Evolutionary conservation across 1,140 invertebrate species (phyloP).

Genomic region (Drosophila hydei): DNA sequence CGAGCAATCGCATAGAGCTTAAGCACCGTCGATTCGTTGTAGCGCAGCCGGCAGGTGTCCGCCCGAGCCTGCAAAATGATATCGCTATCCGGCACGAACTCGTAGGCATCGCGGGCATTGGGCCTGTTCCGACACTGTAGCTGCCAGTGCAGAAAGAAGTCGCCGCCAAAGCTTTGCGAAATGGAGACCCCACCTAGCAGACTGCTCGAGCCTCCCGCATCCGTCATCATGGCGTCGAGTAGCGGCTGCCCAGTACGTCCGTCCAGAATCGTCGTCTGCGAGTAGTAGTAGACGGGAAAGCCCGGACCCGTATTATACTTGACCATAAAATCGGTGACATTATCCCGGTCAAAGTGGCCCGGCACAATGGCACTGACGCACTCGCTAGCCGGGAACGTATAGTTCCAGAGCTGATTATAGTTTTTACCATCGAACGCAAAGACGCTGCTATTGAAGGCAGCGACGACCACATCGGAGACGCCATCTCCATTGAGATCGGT

Average conservation of each 20-base stretch:
- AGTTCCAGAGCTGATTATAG: conserved; percentile 89
- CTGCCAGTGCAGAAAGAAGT: conserved; percentile 83
- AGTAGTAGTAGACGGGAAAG: conserved; percentile 91
- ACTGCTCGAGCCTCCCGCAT: conserved; percentile 88
- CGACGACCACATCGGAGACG: conserved; percentile 89
- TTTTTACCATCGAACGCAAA: conserved; percentile 89
- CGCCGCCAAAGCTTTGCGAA: conserved; percentile 81
- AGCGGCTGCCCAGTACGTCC: conserved; percentile 88
- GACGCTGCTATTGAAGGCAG: conserved; percentile 90
- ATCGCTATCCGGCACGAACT: conserved; percentile 87
- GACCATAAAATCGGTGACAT: conserved; percentile 92
- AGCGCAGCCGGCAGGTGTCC: conserved; percentile 90
- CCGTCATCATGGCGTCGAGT: conserved; percentile 87
- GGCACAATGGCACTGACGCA: conserved; percentile 90
- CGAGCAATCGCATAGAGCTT: conserved; percentile 89
- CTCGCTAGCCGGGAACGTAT: conserved; percentile 87
- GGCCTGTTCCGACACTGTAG: conserved; percentile 75
- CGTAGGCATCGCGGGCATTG: conserved; percentile 88
- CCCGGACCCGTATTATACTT: conserved; percentile 91
- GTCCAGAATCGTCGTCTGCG: conserved; percentile 88
- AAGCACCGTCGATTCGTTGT: conserved; percentile 88
- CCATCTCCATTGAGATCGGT: conserved; percentile 91
- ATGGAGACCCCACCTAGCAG: conserved; percentile 79
- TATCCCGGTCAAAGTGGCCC: conserved; percentile 92
- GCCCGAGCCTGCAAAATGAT: conserved; percentile 87